These are phyloP conservation scores for Rutpela maculata DNA, from an alignment of 2,888 invertebrate species.

Conservation along the genomic window DNA sequence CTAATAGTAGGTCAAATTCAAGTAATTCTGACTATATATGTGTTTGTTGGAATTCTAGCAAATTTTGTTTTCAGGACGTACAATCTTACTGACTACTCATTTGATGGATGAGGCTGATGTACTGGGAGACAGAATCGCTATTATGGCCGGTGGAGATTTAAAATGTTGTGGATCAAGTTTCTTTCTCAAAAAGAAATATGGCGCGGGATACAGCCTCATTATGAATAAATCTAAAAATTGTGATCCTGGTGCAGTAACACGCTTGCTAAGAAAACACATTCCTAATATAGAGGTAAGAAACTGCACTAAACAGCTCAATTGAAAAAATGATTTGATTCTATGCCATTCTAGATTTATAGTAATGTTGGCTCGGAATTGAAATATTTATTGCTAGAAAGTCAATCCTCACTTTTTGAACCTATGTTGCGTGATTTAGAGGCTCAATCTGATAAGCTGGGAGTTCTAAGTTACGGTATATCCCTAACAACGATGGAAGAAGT, in stretches of 20 bases:
- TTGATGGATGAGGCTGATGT: conserved; percentile 95
- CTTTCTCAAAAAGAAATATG: conserved; percentile 89
- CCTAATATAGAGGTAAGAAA: conserved; percentile 76
- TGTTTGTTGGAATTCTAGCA: too few species aligned
- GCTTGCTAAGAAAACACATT: conserved; percentile 79
- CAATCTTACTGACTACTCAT: conserved; percentile 89
- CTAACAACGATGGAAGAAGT: conserved; percentile 94
- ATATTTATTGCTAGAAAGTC: conserved; percentile 81
- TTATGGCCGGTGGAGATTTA: conserved; percentile 88
- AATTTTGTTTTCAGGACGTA: conserved; percentile 79
- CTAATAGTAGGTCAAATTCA: too few species aligned
- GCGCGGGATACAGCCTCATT: conserved; percentile 88
- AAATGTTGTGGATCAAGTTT: conserved; percentile 89
- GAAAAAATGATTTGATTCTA: conserved; percentile 1
- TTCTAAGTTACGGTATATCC: conserved; percentile 88
- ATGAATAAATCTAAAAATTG: conserved; percentile 79
- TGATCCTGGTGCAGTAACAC: conserved; percentile 75
- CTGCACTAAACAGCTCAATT: background rate
- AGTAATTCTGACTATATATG: too few species aligned
- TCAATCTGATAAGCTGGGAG: conserved; percentile 77
- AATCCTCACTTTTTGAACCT: conserved; percentile 79
- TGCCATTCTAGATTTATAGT: conserved; percentile 75
- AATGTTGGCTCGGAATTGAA: conserved; percentile 87
- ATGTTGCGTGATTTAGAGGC: conserved; percentile 83
- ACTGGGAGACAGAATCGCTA: conserved; percentile 90